phyloP scores from a whole-genome alignment of 37 sponge, comb jelly and placozoan species.

The Cladorhizidae sp. region DNA sequence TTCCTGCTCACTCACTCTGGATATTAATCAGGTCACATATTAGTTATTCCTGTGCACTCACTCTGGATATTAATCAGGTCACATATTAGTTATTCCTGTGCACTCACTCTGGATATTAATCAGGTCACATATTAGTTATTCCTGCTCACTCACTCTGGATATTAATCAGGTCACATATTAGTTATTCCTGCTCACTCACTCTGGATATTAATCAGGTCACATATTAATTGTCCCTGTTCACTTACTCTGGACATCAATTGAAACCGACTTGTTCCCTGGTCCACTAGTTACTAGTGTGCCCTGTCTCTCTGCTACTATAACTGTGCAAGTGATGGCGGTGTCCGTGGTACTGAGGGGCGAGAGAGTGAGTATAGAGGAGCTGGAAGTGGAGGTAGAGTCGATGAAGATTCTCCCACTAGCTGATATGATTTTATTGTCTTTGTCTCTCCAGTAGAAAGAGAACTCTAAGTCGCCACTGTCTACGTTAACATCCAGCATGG shows the following conservation, averaged over 20 bases:
- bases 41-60: no score
- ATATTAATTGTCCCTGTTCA: no score
- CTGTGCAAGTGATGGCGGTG: constrained; percentile 18
- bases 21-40: no score
- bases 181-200: no score
- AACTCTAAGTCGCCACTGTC: not conserved
- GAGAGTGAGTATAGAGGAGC: constrained; percentile 8
- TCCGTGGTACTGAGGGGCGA: constrained; percentile 16
- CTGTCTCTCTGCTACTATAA: not conserved
- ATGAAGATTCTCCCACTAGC: constrained; percentile 1
- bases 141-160: no score
- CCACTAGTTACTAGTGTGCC: not conserved
- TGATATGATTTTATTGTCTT: not conserved
- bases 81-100: no score
- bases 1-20: no score
- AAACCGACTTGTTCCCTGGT: not conserved
- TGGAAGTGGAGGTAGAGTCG: not conserved
- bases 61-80: no score
- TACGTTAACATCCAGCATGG: not conserved
- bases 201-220: no score
- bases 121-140: no score
- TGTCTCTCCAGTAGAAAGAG: not conserved
- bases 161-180: no score
- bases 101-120: no score
- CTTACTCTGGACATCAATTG: constrained; percentile 5